phyloP scores from a whole-genome alignment of 1,140 invertebrate species.

The Ceratoteleas bidentatus region DNA sequence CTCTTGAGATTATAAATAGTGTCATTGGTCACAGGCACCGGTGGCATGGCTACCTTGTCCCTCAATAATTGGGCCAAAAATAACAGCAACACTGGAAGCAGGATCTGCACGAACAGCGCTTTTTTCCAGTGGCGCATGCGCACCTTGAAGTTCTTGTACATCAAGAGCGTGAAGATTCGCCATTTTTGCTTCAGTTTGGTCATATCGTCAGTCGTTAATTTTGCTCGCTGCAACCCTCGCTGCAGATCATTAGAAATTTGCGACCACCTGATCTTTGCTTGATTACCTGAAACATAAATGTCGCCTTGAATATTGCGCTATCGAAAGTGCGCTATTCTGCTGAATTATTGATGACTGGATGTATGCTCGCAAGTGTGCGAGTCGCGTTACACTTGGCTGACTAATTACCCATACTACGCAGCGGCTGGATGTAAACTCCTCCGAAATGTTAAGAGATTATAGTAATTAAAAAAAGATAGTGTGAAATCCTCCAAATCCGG shows the following conservation, averaged over 20 bases:
- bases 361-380: too few species aligned
- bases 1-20: slow-evolving; percentile 67
- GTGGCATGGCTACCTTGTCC: slow-evolving; percentile 67
- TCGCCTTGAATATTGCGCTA: slow-evolving; percentile 62
- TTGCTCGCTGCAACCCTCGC: slow-evolving; percentile 8
- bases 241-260: slow-evolving; percentile 51
- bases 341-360: slow-evolving; percentile 43
- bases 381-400: too few species aligned
- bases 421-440: too few species aligned
- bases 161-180: slow-evolving; percentile 71
- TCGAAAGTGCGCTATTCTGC: slow-evolving; percentile 51
- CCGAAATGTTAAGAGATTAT: too few species aligned
- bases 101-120: slow-evolving; percentile 72
- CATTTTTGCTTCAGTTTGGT: slow-evolving; percentile 53
- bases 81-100: slow-evolving; percentile 74
- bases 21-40: slow-evolving; percentile 51
- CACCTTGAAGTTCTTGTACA: slow-evolving; percentile 75
- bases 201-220: slow-evolving; percentile 35
- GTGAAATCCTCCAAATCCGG: too few species aligned
- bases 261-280: slow-evolving; percentile 25
- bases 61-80: slow-evolving; percentile 71
- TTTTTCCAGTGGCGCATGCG: slow-evolving; percentile 75
- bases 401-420: too few species aligned
- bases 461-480: too few species aligned
- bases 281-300: slow-evolving; percentile 48